phyloP scores from a whole-genome alignment of 2,113 vertebrate genomes.

The Hepsetus odoe region DNA sequence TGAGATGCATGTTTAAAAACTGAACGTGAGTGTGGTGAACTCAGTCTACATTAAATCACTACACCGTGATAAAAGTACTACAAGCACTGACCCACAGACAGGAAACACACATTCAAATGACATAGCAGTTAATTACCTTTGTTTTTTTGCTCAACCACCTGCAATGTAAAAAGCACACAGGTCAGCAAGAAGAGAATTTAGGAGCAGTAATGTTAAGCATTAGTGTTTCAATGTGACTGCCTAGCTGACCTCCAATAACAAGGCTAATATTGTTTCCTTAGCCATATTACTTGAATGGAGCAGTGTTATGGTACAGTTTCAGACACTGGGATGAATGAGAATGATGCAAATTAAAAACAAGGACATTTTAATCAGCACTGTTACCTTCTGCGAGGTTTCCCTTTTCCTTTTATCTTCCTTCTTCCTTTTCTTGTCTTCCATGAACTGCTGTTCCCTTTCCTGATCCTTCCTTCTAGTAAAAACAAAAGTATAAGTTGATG shows the following conservation, averaged over 20 bases:
- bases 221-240: neutral
- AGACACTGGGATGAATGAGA: too few relatives aligned
- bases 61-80: too few relatives aligned
- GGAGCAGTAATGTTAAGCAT: neutral
- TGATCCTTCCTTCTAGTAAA: slow-evolving; percentile 87
- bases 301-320: too few relatives aligned
- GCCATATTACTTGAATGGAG: too few relatives aligned
- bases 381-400: slow-evolving; percentile 98
- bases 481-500: slow-evolving; percentile 1
- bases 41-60: too few relatives aligned
- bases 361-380: too few relatives aligned
- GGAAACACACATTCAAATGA: neutral
- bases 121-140: slow-evolving; percentile 85
- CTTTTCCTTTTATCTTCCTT: slow-evolving; percentile 99
- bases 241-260: too few relatives aligned
- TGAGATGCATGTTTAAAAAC: too few relatives aligned
- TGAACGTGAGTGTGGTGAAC: too few relatives aligned
- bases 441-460: slow-evolving; percentile 99
- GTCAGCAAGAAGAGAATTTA: slow-evolving; percentile 14
- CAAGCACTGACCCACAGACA: neutral
- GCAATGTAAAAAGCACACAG: slow-evolving; percentile 66
- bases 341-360: too few relatives aligned
- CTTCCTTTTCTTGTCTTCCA: slow-evolving; percentile 99
- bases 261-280: too few relatives aligned
- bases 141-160: slow-evolving; percentile 99